Conservation (phyloP, 2,888 invertebrate genomes). For the Schrankia costaestrigalis region DNA sequence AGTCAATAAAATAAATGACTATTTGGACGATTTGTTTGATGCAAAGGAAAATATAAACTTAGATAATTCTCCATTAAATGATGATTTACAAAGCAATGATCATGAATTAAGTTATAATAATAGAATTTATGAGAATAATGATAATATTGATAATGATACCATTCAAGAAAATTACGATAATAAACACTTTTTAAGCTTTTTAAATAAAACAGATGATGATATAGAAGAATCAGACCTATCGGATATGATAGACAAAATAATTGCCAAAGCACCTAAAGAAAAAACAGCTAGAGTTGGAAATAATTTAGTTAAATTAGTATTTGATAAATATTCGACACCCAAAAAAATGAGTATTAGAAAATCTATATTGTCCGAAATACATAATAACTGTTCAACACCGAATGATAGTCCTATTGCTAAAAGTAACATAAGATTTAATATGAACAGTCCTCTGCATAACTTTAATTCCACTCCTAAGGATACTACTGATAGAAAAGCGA, state of each 20-base stretch:
- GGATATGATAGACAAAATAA: constrained; percentile 62
- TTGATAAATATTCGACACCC: constrained; percentile 50
- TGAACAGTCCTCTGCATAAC: constrained; percentile 4
- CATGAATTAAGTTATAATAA: no score
- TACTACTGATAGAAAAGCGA: constrained; percentile 36
- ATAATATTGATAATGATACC: neutral
- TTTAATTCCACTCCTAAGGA: constrained; percentile 60
- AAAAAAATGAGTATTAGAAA: constrained; percentile 42
- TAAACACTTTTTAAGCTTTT: constrained; percentile 40
- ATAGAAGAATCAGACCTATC: constrained; percentile 55
- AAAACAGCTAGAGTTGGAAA: constrained; percentile 59
- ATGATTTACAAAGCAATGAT: no score
- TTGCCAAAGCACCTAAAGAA: constrained; percentile 43
- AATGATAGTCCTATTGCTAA: constrained; percentile 50
- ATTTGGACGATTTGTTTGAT: constrained; percentile 9
- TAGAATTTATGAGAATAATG: neutral
- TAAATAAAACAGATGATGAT: constrained; percentile 43
- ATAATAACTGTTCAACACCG: constrained; percentile 66
- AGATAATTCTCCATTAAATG: neutral
- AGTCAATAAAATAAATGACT: constrained; percentile 8
- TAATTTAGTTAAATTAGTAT: constrained; percentile 59
- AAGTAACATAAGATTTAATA: constrained; percentile 18
- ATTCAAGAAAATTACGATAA: neutral
- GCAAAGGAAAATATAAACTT: constrained; percentile 34
- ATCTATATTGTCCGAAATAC: constrained; percentile 39